Conservation (phyloP, 2,113 vertebrate genomes). For the Rattus norvegicus region GRCr8 NC_086024.1:101375001-101375500, state of each 20-base stretch:
- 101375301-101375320: slow-evolving; percentile 40
- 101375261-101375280: slow-evolving; percentile 12
- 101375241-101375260: not conserved
- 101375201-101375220: not conserved
- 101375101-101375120: slow-evolving; percentile 7
- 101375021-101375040: not conserved
- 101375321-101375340: not conserved
- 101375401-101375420: not conserved
- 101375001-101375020: not conserved
- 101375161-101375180: not conserved
- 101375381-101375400: not conserved
- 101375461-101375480: not conserved
- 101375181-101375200: not conserved
- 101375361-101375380: not conserved
- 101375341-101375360: not conserved
- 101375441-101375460: not conserved
- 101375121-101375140: not conserved
- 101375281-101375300: not conserved
- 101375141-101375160: not conserved
- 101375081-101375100: not conserved
- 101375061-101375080: not conserved
- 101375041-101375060: not conserved
- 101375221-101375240: not conserved
- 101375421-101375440: not conserved
- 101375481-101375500: not conserved